These are phyloP conservation scores for Temnothorax nylanderi DNA, from an alignment of 1,140 invertebrate genomes.

Conservation along the genomic window DNA sequence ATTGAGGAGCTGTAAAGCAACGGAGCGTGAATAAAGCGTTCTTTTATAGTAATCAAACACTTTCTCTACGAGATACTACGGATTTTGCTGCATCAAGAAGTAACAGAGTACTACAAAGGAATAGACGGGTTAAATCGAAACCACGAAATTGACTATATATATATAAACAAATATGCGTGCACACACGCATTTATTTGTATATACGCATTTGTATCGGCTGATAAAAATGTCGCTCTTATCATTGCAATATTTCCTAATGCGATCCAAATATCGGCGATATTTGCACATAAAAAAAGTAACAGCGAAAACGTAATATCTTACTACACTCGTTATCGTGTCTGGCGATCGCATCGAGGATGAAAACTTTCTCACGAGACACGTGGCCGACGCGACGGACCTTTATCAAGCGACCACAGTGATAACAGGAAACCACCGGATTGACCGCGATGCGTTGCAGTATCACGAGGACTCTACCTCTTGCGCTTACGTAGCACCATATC, in stretches of 20 bases:
- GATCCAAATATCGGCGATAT: neutral
- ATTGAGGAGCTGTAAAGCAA: conserved; percentile 53
- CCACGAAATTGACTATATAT: neutral
- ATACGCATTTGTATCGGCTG: neutral
- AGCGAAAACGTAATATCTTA: neutral
- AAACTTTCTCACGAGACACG: conserved; percentile 72
- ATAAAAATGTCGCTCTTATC: neutral
- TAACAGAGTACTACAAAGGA: neutral
- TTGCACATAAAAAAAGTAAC: neutral
- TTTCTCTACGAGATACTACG: conserved; percentile 53
- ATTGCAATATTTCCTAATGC: neutral
- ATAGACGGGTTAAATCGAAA: neutral
- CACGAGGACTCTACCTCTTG: neutral
- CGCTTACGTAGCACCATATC: conserved; percentile 67
- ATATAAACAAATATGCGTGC: no score
- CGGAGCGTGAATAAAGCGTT: conserved; percentile 54
- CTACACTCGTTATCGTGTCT: conserved; percentile 10
- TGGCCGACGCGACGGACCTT: conserved; percentile 27
- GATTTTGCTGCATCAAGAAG: conserved; percentile 26
- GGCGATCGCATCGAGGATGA: conserved; percentile 44
- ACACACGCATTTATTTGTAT: neutral
- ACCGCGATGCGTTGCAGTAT: conserved; percentile 35
- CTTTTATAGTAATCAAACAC: conserved; percentile 38
- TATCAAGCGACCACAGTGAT: conserved; percentile 55
- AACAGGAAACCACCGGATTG: conserved; percentile 56